These are phyloP conservation scores for Brachyhypopomus occidentalis DNA, from an alignment of 2,113 vertebrate genomes.

Conservation along the genomic window DNA sequence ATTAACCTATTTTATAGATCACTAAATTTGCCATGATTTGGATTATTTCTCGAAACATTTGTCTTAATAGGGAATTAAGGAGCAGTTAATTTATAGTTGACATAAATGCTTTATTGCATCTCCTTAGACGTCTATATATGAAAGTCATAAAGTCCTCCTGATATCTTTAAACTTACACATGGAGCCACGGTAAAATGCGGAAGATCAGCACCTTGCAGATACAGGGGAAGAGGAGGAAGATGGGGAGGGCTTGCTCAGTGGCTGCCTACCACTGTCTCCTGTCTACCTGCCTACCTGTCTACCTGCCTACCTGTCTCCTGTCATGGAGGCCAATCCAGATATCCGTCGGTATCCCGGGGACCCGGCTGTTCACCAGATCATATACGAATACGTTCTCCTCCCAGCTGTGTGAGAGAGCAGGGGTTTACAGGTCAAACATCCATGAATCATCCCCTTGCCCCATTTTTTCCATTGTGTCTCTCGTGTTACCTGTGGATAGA, in stretches of 20 bases:
- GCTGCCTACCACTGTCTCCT: constrained; percentile 74
- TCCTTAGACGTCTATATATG: too few species aligned
- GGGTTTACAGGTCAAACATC: neutral
- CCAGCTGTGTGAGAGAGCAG: constrained; percentile 67
- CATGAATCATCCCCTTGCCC: neutral
- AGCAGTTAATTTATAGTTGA: too few species aligned
- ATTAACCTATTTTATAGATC: neutral
- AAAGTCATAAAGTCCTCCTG: too few species aligned
- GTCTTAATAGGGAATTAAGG: too few species aligned
- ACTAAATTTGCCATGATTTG: neutral
- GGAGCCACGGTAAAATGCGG: too few species aligned
- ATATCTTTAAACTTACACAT: too few species aligned
- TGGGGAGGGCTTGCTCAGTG: neutral
- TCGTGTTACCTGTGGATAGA: constrained; percentile 78
- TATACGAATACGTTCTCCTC: constrained; percentile 84
- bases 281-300: constrained; percentile 67
- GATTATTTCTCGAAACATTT: neutral
- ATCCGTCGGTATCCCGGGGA: constrained; percentile 79
- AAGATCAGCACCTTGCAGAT: too few species aligned
- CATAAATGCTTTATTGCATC: too few species aligned
- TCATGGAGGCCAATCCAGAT: constrained; percentile 81
- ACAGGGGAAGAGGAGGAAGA: too few species aligned
- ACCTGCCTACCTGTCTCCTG: constrained; percentile 66
- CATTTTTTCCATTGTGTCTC: too few species aligned
- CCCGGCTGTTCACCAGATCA: constrained; percentile 80